These are phyloP conservation scores for Volucella inanis DNA, from an alignment of 2,888 invertebrate genomes.

Conservation along the genomic window DNA sequence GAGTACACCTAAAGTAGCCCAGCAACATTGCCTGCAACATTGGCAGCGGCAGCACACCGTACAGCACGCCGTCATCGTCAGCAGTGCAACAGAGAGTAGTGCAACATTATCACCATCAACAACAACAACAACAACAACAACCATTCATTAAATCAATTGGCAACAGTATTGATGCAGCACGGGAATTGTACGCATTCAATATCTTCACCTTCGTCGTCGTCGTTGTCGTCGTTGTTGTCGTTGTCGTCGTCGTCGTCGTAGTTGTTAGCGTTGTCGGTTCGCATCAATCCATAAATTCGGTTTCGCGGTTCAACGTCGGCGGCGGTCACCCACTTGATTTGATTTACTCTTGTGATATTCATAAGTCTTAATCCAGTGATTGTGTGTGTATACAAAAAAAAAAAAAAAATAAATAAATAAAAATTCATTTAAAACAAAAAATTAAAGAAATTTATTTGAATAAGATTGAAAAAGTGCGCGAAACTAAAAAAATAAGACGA, in stretches of 20 bases:
- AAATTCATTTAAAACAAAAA: background rate
- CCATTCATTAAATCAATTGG: slow-evolving; percentile 74
- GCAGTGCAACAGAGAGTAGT: slow-evolving; percentile 63
- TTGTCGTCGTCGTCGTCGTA: slow-evolving; percentile 80
- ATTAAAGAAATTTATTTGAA: background rate
- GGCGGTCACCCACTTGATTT: slow-evolving; percentile 60
- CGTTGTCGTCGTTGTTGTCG: slow-evolving; percentile 77
- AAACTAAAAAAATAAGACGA: slow-evolving; percentile 25
- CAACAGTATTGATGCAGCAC: slow-evolving; percentile 75
- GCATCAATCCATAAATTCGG: slow-evolving; percentile 72
- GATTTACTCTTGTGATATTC: slow-evolving; percentile 35
- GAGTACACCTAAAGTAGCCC: slow-evolving; percentile 38
- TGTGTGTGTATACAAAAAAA: slow-evolving; percentile 21
- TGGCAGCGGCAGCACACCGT: slow-evolving; percentile 5
- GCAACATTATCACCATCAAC: slow-evolving; percentile 59
- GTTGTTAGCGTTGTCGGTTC: slow-evolving; percentile 76
- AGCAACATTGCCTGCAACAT: slow-evolving; percentile 63
- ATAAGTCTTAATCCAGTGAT: slow-evolving; percentile 16
- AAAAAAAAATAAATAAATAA: slow-evolving; percentile 31
- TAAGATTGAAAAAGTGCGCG: slow-evolving; percentile 49
- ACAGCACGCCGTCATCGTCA: slow-evolving; percentile 6
- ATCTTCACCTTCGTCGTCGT: slow-evolving; percentile 63
- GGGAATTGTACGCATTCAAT: slow-evolving; percentile 74
- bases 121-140: slow-evolving; percentile 56
- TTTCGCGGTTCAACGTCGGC: slow-evolving; percentile 73